phyloP scores from a whole-genome alignment of 2,888 invertebrate species.

The Scrobipalpa atriplicella region DNA sequence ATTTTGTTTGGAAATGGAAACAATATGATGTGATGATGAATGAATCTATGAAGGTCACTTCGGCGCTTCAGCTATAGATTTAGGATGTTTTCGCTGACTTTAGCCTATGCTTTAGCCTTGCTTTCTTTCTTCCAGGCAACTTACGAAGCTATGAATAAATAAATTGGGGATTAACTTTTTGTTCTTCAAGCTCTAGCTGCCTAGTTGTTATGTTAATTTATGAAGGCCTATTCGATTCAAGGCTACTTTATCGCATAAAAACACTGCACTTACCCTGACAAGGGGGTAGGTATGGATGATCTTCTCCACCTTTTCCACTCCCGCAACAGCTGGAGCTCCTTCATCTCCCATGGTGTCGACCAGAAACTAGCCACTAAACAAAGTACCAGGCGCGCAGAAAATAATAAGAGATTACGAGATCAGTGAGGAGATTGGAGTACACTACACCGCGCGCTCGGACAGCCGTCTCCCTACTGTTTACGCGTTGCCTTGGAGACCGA shows the following conservation, averaged over 20 bases:
- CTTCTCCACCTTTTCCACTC: conserved; percentile 83
- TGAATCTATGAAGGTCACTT: no score
- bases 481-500: conserved; percentile 77
- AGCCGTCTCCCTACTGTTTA: conserved; percentile 76
- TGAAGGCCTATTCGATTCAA: neutral
- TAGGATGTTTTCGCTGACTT: no score
- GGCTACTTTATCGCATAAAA: neutral
- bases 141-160: no score
- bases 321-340: conserved; percentile 52
- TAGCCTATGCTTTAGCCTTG: no score
- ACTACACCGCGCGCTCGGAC: conserved; percentile 44
- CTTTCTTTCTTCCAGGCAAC: no score
- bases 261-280: conserved; percentile 85
- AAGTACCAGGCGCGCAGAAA: conserved; percentile 12
- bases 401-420: conserved; percentile 26
- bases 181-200: neutral
- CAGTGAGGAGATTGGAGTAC: neutral
- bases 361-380: neutral
- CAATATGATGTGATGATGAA: no score
- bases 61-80: no score
- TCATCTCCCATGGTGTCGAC: conserved; percentile 64
- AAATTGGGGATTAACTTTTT: no score
- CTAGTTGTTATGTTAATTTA: neutral
- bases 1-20: no score
- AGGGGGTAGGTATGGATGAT: conserved; percentile 91